These are phyloP conservation scores for Dilophus febrilis DNA, from an alignment of 2,888 invertebrate species.

Conservation along the genomic window DNA sequence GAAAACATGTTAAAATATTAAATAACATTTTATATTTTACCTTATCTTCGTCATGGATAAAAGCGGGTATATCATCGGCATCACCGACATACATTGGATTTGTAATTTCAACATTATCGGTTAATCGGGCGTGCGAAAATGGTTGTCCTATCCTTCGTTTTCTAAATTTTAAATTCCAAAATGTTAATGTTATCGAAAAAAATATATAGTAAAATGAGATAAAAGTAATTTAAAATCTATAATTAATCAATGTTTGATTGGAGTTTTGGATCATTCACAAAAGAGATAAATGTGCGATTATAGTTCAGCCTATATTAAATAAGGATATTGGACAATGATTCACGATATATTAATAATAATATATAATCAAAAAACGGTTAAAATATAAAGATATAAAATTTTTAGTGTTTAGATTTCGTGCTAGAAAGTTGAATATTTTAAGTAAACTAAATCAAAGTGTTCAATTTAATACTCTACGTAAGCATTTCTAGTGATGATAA, in stretches of 20 bases:
- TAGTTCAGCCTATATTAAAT: neutral
- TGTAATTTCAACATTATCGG: conserved; percentile 70
- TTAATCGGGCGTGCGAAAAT: conserved; percentile 62
- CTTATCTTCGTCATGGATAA: conserved; percentile 41
- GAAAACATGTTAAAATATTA: neutral
- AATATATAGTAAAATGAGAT: neutral
- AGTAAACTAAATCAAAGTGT: no score
- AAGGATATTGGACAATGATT: neutral
- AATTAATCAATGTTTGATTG: neutral
- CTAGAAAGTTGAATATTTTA: no score
- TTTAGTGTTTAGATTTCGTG: no score
- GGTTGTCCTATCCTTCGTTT: conserved; percentile 36
- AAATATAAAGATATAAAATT: no score
- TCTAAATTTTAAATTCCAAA: no score
- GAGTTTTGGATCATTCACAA: no score
- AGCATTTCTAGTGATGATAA: no score
- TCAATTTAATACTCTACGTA: no score
- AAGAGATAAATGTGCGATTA: no score
- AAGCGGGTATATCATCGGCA: conserved; percentile 43
- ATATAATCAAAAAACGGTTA: no score
- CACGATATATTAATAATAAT: no score
- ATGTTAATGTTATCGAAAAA: no score
- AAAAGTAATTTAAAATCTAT: neutral
- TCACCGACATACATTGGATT: conserved; percentile 76
- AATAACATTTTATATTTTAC: conserved; percentile 22